Conservation (phyloP, 92 coral and sea anemone species). For the Epizoanthus illoricatus region DNA sequence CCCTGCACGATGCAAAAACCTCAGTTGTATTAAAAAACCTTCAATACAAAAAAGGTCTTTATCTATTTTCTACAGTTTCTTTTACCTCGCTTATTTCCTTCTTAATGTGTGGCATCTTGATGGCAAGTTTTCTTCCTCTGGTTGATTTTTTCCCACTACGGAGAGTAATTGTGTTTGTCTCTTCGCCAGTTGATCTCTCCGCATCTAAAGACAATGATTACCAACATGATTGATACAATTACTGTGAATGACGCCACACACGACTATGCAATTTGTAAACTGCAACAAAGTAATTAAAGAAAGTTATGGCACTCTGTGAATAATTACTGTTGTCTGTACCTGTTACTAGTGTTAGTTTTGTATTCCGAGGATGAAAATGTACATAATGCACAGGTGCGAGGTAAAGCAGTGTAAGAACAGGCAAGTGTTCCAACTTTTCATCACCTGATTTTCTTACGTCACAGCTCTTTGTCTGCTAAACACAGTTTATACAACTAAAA, state of each 20-base stretch:
- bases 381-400: too few relatives aligned
- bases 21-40: background rate
- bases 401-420: too few relatives aligned
- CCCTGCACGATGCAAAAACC: too few relatives aligned
- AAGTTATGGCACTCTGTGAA: too few relatives aligned
- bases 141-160: constrained; percentile 40
- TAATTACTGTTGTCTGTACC: too few relatives aligned
- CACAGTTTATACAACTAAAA: too few relatives aligned
- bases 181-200: constrained; percentile 40
- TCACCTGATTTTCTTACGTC: too few relatives aligned
- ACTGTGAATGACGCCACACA: background rate
- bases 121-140: constrained; percentile 67
- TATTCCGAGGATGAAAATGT: too few relatives aligned
- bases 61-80: constrained; percentile 12
- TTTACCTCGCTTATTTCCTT: constrained; percentile 30
- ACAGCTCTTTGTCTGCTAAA: too few relatives aligned
- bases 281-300: background rate
- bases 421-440: too few relatives aligned
- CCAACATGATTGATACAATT: background rate
- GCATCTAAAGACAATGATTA: constrained; percentile 9
- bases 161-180: constrained; percentile 51
- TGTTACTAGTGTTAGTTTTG: too few relatives aligned
- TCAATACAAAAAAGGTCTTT: background rate
- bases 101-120: constrained; percentile 51
- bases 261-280: background rate